Conservation (phyloP, 1,140 invertebrate genomes). For the Caenorhabditis tropicalis region DNA sequence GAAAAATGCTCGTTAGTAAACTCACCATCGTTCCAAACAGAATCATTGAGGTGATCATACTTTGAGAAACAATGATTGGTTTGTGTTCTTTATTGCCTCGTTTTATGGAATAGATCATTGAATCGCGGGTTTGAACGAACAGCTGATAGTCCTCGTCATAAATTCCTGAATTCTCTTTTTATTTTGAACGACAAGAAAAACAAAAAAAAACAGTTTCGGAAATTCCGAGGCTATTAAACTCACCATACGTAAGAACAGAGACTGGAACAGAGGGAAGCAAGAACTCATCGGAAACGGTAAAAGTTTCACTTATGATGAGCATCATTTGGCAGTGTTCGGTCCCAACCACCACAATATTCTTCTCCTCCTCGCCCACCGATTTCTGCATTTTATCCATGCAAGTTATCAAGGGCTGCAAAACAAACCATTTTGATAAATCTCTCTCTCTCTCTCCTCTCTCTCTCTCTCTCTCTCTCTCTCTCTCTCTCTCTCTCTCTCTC, state of each 20-base stretch:
- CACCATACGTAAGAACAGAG: neutral
- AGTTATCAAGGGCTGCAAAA: constrained; percentile 3
- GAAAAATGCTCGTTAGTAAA: neutral
- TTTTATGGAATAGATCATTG: constrained; percentile 42
- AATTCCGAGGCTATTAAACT: no score
- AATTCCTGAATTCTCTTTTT: no score
- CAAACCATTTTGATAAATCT: neutral
- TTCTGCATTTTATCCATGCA: neutral
- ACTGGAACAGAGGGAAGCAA: neutral
- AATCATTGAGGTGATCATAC: constrained; percentile 11
- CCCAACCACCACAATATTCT: neutral
- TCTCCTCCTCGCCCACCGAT: neutral
- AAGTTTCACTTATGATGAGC: neutral
- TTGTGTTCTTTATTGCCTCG: neutral
- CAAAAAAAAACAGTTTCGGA: no score
- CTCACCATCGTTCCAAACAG: constrained; percentile 31
- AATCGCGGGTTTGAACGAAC: constrained; percentile 30
- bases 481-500: no score
- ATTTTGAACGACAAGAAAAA: no score
- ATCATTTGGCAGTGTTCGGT: constrained; percentile 25
- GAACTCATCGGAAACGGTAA: neutral
- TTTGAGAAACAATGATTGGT: neutral
- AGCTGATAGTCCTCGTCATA: constrained; percentile 48
- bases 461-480: no score
- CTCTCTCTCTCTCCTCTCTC: no score